Conservation (phyloP, 2,113 vertebrate genomes). For the Bucco capensis region DNA sequence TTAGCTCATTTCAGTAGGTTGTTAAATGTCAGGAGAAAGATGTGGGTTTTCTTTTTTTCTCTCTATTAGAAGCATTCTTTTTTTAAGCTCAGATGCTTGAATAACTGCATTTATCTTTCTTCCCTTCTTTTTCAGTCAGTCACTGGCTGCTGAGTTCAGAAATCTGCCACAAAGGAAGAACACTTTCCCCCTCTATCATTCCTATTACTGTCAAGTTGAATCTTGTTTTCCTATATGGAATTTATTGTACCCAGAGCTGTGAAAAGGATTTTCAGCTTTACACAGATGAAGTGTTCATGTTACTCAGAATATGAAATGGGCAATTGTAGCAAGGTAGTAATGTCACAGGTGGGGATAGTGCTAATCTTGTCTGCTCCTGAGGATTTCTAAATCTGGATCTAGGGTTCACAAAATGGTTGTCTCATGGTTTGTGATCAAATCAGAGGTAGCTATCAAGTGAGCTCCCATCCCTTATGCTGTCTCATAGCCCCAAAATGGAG, state of each 20-base stretch:
- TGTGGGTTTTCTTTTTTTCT: neutral
- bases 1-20: neutral
- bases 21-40: slow-evolving; percentile 34
- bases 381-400: neutral
- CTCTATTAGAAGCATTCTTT: neutral
- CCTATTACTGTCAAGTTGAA: slow-evolving; percentile 45
- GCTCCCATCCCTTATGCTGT: neutral
- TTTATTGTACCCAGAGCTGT: slow-evolving; percentile 29
- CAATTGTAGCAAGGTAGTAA: neutral
- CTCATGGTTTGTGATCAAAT: neutral
- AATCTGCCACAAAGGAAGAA: slow-evolving; percentile 27
- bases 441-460: neutral
- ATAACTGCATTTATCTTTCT: neutral
- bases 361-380: neutral
- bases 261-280: slow-evolving; percentile 18
- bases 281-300: neutral
- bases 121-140: neutral
- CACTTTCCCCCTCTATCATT: neutral
- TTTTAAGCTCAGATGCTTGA: neutral
- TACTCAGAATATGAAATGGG: neutral
- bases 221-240: slow-evolving; percentile 32
- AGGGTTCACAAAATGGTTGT: neutral
- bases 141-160: neutral
- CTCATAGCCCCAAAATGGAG: rapidly evolving
- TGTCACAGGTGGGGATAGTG: neutral